Conservation (phyloP, 2,797 vertebrate genomes). For the Chaetophractus vellerosus region DNA sequence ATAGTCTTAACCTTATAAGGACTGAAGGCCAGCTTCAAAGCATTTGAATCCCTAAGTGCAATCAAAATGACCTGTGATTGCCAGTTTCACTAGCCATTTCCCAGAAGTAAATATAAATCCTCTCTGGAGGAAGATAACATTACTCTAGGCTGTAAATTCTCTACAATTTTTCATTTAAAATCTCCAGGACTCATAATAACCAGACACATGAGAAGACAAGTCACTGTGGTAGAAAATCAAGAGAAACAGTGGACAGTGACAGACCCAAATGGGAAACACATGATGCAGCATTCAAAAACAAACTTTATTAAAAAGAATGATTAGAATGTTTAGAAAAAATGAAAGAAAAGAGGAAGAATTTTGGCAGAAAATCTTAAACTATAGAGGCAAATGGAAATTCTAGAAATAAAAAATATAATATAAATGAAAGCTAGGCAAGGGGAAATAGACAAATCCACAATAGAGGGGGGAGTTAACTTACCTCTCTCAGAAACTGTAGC, state of each 20-base stretch:
- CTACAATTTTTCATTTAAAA: slow-evolving; percentile 11
- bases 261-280: neutral
- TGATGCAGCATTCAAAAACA: neutral
- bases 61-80: neutral
- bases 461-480: neutral
- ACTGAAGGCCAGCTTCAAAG: neutral
- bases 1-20: neutral
- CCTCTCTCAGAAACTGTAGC: too few relatives aligned
- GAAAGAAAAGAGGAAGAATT: neutral
- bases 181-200: slow-evolving; percentile 35
- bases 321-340: neutral
- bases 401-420: slow-evolving; percentile 1
- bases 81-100: neutral
- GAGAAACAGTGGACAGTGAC: slow-evolving; percentile 8
- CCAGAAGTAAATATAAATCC: slow-evolving; percentile 24
- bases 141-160: slow-evolving; percentile 23
- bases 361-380: slow-evolving; percentile 56
- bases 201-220: slow-evolving; percentile 22
- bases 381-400: neutral
- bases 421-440: neutral
- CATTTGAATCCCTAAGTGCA: neutral
- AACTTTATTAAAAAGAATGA: neutral
- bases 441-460: neutral
- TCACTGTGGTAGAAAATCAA: slow-evolving; percentile 35
- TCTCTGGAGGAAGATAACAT: neutral